phyloP scores from a whole-genome alignment of 2,113 vertebrate genomes.

The Colossoma macropomum region DNA sequence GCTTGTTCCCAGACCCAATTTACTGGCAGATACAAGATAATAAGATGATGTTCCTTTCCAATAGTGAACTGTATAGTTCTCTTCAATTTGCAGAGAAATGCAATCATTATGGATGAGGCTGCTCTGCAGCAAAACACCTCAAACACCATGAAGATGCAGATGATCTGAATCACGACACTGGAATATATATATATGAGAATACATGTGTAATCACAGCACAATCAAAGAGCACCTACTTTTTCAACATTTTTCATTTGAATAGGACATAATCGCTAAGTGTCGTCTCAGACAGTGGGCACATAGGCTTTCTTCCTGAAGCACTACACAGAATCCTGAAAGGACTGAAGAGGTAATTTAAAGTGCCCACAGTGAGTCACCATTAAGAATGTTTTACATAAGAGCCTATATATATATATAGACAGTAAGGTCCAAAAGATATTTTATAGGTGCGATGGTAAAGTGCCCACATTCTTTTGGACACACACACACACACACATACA shows the following conservation, averaged over 20 bases:
- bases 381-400: slow-evolving; percentile 1
- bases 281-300: slow-evolving; percentile 3
- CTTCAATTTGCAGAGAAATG: slow-evolving; percentile 36
- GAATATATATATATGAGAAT: background rate
- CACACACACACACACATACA: too few species aligned
- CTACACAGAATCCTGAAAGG: background rate
- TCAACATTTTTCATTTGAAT: slow-evolving; percentile 4
- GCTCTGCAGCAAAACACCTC: background rate
- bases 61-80: slow-evolving; percentile 18
- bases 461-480: too few species aligned
- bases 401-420: too few species aligned
- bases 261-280: slow-evolving; percentile 7
- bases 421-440: too few species aligned
- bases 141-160: background rate
- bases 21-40: slow-evolving; percentile 49
- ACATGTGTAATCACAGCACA: slow-evolving; percentile 4
- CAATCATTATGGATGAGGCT: slow-evolving; percentile 23
- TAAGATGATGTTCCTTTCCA: slow-evolving; percentile 42
- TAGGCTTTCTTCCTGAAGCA: slow-evolving; percentile 4
- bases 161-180: background rate
- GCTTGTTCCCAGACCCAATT: slow-evolving; percentile 47
- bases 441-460: too few species aligned
- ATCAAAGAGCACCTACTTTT: background rate
- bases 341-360: background rate
- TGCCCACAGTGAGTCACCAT: slow-evolving; percentile 4